Evolutionary conservation across 2,888 invertebrate species (phyloP).

Genomic region (Drosophila gaucha): DNA sequence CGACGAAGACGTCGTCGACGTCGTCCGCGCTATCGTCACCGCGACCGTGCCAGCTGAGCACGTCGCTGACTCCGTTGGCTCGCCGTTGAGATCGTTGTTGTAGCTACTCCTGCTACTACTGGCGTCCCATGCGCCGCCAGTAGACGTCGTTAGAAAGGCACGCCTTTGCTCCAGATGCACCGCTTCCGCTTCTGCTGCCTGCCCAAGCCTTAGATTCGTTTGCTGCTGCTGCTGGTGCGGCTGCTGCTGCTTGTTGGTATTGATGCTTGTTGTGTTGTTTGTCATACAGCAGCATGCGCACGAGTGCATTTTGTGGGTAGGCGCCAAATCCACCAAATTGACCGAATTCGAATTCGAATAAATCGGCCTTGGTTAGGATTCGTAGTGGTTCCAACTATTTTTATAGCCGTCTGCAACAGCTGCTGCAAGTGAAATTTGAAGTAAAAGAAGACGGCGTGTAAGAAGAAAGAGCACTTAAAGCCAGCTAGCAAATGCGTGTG

Average conservation of each 20-base stretch:
- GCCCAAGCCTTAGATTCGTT: slow-evolving; percentile 8
- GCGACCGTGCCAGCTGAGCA: slow-evolving; percentile 59
- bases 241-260: slow-evolving; percentile 15
- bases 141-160: slow-evolving; percentile 18
- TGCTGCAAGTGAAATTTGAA: slow-evolving; percentile 27
- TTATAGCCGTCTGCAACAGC: slow-evolving; percentile 16
- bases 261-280: slow-evolving; percentile 43
- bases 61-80: slow-evolving; percentile 56
- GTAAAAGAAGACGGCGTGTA: slow-evolving; percentile 21
- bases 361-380: slow-evolving; percentile 61
- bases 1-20: slow-evolving; percentile 57
- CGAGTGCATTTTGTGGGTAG: slow-evolving; percentile 81
- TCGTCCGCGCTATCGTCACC: slow-evolving; percentile 64
- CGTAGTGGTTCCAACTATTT: slow-evolving; percentile 12
- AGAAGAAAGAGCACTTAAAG: slow-evolving; percentile 22
- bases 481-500: slow-evolving; percentile 36
- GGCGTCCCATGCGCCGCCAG: slow-evolving; percentile 50
- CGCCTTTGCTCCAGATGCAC: slow-evolving; percentile 21
- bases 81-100: slow-evolving; percentile 73
- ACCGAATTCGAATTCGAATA: slow-evolving; percentile 36
- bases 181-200: slow-evolving; percentile 18
- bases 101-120: slow-evolving; percentile 34
- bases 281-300: slow-evolving; percentile 72
- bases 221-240: slow-evolving; percentile 20
- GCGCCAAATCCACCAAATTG: slow-evolving; percentile 65